Evolutionary conservation across 2,797 vertebrate genomes (phyloP).

Genomic region (Peromyscus aztecus): DNA sequence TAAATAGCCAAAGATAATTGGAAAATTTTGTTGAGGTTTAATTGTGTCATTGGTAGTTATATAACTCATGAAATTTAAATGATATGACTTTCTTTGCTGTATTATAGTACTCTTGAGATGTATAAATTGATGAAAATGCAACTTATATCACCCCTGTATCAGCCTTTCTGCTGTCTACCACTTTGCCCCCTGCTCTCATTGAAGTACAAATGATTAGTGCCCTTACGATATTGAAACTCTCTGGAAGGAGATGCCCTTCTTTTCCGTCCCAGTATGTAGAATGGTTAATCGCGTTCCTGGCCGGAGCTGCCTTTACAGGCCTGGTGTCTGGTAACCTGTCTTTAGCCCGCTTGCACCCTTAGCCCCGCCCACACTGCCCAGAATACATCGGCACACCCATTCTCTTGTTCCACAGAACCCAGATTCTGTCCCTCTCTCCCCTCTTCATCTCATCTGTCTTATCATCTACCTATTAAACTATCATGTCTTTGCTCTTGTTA

Average conservation of each 20-base stretch:
- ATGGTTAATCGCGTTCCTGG: neutral
- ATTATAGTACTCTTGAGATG: constrained; percentile 67
- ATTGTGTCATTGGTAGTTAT: constrained; percentile 65
- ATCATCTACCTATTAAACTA: neutral
- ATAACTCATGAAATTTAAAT: constrained; percentile 76
- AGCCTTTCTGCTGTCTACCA: neutral
- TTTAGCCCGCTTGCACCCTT: neutral
- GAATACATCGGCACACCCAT: neutral
- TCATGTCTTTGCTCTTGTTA: neutral
- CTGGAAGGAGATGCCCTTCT: neutral
- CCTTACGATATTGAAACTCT: neutral
- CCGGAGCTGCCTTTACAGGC: neutral
- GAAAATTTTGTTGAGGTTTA: constrained; percentile 77
- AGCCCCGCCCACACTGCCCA: neutral
- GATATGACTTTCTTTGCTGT: constrained; percentile 47
- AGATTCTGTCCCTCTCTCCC: neutral
- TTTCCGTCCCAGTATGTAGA: neutral
- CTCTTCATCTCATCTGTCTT: neutral
- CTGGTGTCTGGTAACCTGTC: neutral
- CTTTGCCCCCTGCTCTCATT: neutral
- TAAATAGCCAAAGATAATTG: constrained; percentile 68
- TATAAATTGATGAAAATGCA: constrained; percentile 62
- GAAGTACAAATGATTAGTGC: neutral
- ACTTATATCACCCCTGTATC: neutral
- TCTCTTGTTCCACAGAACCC: constrained; percentile 8